Conservation (phyloP, 2,113 vertebrate species). For the Condylura cristata region DNA sequence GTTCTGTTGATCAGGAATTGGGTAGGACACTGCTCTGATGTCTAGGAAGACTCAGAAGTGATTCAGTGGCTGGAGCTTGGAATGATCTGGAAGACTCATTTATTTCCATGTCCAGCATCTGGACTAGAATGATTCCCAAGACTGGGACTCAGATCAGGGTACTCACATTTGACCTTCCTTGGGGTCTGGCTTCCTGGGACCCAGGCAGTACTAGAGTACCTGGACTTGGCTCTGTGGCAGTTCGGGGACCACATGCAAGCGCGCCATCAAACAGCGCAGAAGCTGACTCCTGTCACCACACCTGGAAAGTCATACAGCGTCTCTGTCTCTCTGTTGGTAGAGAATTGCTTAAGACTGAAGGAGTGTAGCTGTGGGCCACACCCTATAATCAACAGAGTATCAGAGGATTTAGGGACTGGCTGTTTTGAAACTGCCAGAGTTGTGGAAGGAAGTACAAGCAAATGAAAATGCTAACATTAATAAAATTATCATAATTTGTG, state of each 20-base stretch:
- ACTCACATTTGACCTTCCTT: neutral
- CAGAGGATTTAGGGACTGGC: neutral
- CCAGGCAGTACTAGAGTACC: neutral
- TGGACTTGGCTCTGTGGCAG: neutral
- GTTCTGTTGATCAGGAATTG: neutral
- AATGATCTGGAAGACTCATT: neutral
- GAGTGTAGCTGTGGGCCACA: neutral
- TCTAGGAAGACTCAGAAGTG: neutral
- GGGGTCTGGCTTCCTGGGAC: neutral
- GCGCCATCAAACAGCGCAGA: neutral
- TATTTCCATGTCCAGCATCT: neutral
- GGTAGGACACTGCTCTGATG: neutral
- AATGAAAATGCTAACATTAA: neutral
- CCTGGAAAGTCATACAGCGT: neutral
- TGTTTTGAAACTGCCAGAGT: neutral
- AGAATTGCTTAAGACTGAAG: neutral
- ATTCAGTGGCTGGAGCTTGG: neutral
- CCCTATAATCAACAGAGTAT: neutral
- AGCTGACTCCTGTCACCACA: neutral
- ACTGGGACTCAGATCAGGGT: neutral
- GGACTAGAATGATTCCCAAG: neutral
- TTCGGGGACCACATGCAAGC: neutral
- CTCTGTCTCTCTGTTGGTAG: neutral
- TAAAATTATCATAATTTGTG: neutral
- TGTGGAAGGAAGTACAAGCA: neutral